Evolutionary conservation across 2,797 vertebrate species (phyloP).

Genomic region (Rhabdophis nuchalis): DNA sequence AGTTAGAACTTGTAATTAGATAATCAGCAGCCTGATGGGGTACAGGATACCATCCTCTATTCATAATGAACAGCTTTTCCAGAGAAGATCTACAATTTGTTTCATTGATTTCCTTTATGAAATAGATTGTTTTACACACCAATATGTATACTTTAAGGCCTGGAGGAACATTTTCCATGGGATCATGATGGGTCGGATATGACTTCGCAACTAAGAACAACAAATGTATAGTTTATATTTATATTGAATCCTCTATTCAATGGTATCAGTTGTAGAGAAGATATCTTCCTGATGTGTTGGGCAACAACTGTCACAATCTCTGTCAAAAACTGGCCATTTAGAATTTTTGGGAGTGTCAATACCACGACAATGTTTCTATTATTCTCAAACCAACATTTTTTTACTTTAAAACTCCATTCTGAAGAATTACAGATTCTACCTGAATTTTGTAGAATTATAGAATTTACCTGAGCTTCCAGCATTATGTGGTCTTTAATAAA

Average conservation of each 20-base stretch:
- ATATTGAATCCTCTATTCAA: neutral
- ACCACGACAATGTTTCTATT: neutral
- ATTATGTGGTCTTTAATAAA: neutral
- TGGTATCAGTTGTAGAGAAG: neutral
- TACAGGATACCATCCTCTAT: neutral
- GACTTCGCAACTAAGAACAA: no score
- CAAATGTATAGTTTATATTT: neutral
- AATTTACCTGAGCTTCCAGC: neutral
- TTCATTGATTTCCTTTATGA: neutral
- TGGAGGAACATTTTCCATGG: no score
- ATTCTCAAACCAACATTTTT: neutral
- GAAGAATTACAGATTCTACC: neutral
- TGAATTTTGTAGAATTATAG: neutral
- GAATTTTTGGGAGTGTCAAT: neutral
- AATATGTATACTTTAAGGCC: neutral
- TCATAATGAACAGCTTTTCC: neutral
- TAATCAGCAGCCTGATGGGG: neutral
- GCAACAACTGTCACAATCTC: neutral
- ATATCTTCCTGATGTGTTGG: neutral
- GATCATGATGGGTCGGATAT: no score
- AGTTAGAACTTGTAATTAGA: neutral
- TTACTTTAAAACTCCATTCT: neutral
- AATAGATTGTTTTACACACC: neutral
- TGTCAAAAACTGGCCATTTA: neutral
- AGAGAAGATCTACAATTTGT: neutral